phyloP scores from a whole-genome alignment of 2,113 vertebrate genomes.

The Paramormyrops kingsleyae region DNA sequence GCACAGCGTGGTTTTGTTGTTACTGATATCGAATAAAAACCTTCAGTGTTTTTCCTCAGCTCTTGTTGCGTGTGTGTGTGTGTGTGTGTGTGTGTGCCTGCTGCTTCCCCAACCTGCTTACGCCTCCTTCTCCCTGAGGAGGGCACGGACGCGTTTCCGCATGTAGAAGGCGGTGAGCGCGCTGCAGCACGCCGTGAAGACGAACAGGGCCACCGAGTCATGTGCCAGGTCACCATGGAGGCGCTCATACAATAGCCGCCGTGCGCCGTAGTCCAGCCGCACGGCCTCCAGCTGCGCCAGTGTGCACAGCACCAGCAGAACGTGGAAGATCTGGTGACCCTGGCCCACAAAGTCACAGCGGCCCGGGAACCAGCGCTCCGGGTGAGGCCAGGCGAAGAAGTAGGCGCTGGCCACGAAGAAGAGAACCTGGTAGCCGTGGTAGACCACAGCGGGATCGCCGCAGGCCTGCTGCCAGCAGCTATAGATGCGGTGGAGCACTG shows the following conservation, averaged over 20 bases:
- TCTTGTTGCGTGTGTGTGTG: not conserved
- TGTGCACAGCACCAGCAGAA: constrained; percentile 82
- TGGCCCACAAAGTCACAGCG: constrained; percentile 84
- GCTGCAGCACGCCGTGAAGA: constrained; percentile 74
- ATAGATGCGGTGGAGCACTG: constrained; percentile 79
- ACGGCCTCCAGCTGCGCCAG: constrained; percentile 85
- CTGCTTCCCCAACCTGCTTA: constrained; percentile 34
- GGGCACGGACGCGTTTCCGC: constrained; percentile 64
- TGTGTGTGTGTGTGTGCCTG: not conserved
- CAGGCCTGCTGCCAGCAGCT: constrained; percentile 47
- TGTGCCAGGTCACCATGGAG: constrained; percentile 72
- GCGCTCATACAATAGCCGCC: constrained; percentile 69
- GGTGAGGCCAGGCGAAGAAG: constrained; percentile 85
- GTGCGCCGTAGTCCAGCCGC: constrained; percentile 74
- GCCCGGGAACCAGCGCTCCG: constrained; percentile 83
- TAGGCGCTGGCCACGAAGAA: constrained; percentile 84
- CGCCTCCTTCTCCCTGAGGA: constrained; percentile 68
- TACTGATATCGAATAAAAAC: not conserved
- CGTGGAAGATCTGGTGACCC: constrained; percentile 90
- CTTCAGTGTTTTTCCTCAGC: not conserved
- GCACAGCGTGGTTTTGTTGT: not conserved
- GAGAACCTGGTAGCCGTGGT: constrained; percentile 81
- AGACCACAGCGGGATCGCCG: constrained; percentile 66
- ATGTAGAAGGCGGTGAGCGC: constrained; percentile 74
- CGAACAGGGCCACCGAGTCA: constrained; percentile 73